These are phyloP conservation scores for Ornithoptera priamus DNA, from an alignment of 2,888 invertebrate species.

Conservation along the genomic window DNA sequence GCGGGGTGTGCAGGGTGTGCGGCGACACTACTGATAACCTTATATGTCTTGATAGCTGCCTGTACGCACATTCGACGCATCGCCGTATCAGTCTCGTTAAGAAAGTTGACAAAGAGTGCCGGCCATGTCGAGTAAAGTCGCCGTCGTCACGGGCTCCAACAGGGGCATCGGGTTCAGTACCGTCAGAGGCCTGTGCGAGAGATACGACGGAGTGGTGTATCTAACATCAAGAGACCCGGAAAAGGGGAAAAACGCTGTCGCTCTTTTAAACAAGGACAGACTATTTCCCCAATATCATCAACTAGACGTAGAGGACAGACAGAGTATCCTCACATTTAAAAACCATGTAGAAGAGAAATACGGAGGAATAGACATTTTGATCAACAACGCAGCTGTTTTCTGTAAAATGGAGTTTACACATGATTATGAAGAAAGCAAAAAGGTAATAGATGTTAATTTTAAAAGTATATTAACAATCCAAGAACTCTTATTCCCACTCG, in stretches of 20 bases:
- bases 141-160: slow-evolving; percentile 82
- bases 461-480: slow-evolving; percentile 82
- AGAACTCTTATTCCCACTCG: slow-evolving; percentile 83
- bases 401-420: neutral
- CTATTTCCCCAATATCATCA: slow-evolving; percentile 54
- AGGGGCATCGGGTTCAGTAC: slow-evolving; percentile 84
- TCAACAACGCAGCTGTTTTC: slow-evolving; percentile 83
- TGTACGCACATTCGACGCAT: too few species aligned
- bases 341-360: slow-evolving; percentile 74
- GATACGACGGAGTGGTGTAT: slow-evolving; percentile 58
- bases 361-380: slow-evolving; percentile 83
- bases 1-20: too few species aligned
- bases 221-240: slow-evolving; percentile 12
- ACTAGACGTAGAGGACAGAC: slow-evolving; percentile 80
- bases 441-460: slow-evolving; percentile 84
- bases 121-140: slow-evolving; percentile 39
- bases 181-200: slow-evolving; percentile 79
- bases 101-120: neutral
- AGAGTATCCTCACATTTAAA: slow-evolving; percentile 75
- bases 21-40: too few species aligned
- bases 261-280: slow-evolving; percentile 41
- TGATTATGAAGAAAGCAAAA: slow-evolving; percentile 70
- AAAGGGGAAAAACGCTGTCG: slow-evolving; percentile 45
- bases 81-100: too few species aligned
- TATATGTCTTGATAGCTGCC: too few species aligned